Conservation (phyloP, 2,888 invertebrate species). For the Rhopalosiphum nymphaeae region DNA sequence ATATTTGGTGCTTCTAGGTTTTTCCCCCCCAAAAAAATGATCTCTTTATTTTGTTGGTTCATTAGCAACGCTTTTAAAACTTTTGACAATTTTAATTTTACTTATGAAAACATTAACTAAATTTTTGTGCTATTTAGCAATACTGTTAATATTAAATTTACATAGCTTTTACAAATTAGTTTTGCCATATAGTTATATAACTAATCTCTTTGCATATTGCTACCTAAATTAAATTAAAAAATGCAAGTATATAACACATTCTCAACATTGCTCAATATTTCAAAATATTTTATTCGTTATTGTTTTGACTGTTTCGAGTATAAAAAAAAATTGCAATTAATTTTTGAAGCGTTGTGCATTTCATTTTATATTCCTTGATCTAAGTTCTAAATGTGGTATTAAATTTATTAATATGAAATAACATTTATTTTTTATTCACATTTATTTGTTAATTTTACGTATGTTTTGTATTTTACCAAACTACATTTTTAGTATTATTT, state of each 20-base stretch:
- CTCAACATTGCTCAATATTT: constrained; percentile 53
- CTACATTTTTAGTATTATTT: constrained; percentile 46
- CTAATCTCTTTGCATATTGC: constrained; percentile 20
- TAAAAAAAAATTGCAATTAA: constrained; percentile 16
- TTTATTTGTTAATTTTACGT: constrained; percentile 42
- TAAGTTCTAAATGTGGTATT: not conserved
- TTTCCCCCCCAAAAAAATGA: not conserved
- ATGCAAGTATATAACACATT: not conserved
- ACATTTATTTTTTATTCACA: not conserved
- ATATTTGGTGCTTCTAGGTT: constrained; percentile 41
- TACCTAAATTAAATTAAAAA: not conserved
- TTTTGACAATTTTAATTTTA: constrained; percentile 20
- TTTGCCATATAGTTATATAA: not conserved
- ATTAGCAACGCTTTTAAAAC: constrained; percentile 15
- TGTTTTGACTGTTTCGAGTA: constrained; percentile 26
- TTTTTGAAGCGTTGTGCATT: not conserved
- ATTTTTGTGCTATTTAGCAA: not conserved
- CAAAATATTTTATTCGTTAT: not conserved
- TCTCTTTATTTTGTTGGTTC: constrained; percentile 42
- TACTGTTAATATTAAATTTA: not conserved
- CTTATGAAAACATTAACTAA: not conserved
- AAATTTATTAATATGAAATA: not conserved
- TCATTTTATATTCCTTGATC: constrained; percentile 25
- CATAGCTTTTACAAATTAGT: constrained; percentile 27
- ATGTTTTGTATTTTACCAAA: constrained; percentile 36